Evolutionary conservation across 1,140 invertebrate genomes (phyloP), one percentile per base, ranked within the genome.

Genomic region (Drosophila asahinai): DNA sequence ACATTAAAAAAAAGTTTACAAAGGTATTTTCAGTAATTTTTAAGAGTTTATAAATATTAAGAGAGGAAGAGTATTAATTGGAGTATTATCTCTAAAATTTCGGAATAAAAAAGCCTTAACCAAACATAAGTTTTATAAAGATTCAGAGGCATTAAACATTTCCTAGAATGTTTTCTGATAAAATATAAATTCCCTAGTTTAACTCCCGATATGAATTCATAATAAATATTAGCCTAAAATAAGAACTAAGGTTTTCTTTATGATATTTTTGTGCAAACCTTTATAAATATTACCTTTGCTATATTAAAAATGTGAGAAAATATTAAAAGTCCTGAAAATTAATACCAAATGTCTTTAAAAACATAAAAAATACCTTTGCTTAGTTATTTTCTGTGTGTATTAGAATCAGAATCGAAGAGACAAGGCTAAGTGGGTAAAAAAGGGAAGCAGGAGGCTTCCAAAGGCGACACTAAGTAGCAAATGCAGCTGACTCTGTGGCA

Each of bases 401-500:
- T 14, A 14, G 25, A 70, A 58, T 68, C 67, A 19, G 12, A 42
- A 33, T 49, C 65, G 30, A 2, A 33, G 67, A 82, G 66, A 67
- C 83, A 86, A 75, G 65, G 66, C 72, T 79, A 73, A 78, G 82
- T 74, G 73, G 73, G 62, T 78, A 52, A 54, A 19, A 51, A n/a
- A 51, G 33, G 22, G n/a, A 12, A 47, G 15, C 30, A 38, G 42
- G 47, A 36, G 33, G 33, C 36, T 30, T 40, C 38, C 49, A 45
- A 49, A 17, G 58, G 52, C 59, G 63, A 62, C 81, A 80, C 77
- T 86, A 87, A 86, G 83, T 83, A 86, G 80, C 73, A 81, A 90
- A 84, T 89, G 86, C 84, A 89, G 90, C 86, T 90, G 86, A 90
- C 74, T 90, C 74, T 82, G 67, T 58, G 86, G 71, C 81, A 87